A percentile compares a stretch with the other conserved stretches of the same genome.
phyloP scores from a whole-genome alignment of 2,888 invertebrate species.

The Aphrophora alni region DNA sequence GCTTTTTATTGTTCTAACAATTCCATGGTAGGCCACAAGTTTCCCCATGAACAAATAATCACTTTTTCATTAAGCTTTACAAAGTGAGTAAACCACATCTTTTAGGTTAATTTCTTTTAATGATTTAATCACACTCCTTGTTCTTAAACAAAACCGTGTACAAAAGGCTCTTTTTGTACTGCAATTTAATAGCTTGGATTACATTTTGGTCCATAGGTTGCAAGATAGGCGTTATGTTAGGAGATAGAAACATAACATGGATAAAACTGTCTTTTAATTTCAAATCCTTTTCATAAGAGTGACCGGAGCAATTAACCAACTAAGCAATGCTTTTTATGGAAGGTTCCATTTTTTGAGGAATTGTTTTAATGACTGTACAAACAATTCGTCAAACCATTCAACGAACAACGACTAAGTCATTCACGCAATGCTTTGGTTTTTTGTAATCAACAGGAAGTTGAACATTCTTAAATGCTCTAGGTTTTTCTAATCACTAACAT shows the following conservation, averaged over 20 bases:
- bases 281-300: slow-evolving; percentile 12
- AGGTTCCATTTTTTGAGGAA: background rate
- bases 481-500: slow-evolving; percentile 46
- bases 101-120: slow-evolving; percentile 24
- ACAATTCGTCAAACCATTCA: slow-evolving; percentile 19
- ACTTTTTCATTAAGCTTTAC: background rate
- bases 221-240: slow-evolving; percentile 15
- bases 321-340: background rate
- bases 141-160: slow-evolving; percentile 25
- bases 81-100: background rate
- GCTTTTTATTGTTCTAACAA: background rate
- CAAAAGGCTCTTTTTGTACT: slow-evolving; percentile 26
- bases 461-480: slow-evolving; percentile 47
- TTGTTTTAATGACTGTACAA: background rate
- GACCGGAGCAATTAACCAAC: background rate
- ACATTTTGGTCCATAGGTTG: slow-evolving; percentile 22
- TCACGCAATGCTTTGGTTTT: slow-evolving; percentile 33
- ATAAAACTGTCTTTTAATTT: background rate
- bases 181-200: slow-evolving; percentile 28
- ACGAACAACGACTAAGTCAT: slow-evolving; percentile 22
- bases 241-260: slow-evolving; percentile 7
- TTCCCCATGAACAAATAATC: background rate
- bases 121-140: slow-evolving; percentile 20
- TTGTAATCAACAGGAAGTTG: slow-evolving; percentile 51
- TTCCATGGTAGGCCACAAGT: background rate